These are phyloP conservation scores for Amyelois transitella DNA, from an alignment of 1,140 invertebrate species.

Conservation along the genomic window DNA sequence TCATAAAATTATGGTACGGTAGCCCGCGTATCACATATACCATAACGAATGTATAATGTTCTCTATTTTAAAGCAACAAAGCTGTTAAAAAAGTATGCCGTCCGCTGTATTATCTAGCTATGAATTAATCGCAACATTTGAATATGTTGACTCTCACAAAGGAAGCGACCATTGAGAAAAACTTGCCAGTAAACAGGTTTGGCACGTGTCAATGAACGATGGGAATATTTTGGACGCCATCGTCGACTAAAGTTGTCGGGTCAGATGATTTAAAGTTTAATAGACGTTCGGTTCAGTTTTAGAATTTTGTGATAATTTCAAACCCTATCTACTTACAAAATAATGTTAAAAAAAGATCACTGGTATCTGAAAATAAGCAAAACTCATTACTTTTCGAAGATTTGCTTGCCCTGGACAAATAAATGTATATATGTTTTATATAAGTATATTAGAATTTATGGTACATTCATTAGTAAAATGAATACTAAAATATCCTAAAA, in stretches of 20 bases:
- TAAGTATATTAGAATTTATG: no score
- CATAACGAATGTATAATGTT: background rate
- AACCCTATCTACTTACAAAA: background rate
- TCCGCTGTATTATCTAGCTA: conserved; percentile 42
- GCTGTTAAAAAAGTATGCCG: background rate
- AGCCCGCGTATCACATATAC: background rate
- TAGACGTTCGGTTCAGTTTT: conserved; percentile 32
- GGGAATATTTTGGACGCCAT: conserved; percentile 62
- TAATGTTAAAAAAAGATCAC: no score
- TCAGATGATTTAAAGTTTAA: conserved; percentile 60
- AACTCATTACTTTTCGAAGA: no score
- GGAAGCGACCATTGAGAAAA: conserved; percentile 71
- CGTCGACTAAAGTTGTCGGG: conserved; percentile 34
- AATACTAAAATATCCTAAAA: no score
- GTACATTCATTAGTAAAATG: no score
- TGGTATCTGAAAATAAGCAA: no score
- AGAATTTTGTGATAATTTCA: background rate
- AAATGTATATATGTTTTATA: no score
- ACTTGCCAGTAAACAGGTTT: conserved; percentile 65
- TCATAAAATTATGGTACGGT: conserved; percentile 63
- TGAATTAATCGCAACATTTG: conserved; percentile 74
- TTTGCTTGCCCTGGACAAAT: no score
- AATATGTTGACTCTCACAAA: conserved; percentile 72
- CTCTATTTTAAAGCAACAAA: background rate
- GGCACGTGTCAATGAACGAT: conserved; percentile 72